A percentile compares a stretch with the other conserved stretches of the same genome.
Evolutionary conservation across 2,888 invertebrate genomes (phyloP).

Genomic region (Lamproptera curius): DNA sequence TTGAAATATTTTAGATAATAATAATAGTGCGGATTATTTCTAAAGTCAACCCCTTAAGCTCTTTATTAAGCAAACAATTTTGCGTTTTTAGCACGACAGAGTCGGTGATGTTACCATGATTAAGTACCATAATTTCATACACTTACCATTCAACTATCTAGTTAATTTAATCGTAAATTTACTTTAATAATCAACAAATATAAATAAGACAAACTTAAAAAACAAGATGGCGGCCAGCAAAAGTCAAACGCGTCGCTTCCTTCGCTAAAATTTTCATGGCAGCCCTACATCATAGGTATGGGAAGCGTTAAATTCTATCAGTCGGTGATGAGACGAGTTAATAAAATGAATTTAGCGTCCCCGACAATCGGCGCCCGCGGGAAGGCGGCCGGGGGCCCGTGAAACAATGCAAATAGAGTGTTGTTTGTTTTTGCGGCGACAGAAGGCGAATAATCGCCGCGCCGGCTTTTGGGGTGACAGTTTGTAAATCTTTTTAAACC

Average conservation of each 20-base stretch:
- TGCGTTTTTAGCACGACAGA: neutral
- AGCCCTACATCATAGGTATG: conserved; percentile 41
- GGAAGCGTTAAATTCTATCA: conserved; percentile 72
- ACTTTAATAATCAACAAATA: no score
- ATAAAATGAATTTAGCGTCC: conserved; percentile 71
- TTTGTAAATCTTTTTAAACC: conserved; percentile 40
- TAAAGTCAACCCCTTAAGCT: no score
- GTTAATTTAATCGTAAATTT: no score
- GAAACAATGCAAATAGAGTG: conserved; percentile 68
- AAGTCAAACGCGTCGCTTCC: neutral
- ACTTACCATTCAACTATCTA: no score
- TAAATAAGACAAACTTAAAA: neutral
- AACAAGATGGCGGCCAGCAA: neutral
- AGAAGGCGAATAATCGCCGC: conserved; percentile 61
- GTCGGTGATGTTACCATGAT: neutral
- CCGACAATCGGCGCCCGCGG: conserved; percentile 53
- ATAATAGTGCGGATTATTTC: no score
- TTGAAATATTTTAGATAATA: no score
- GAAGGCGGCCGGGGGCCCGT: conserved; percentile 50
- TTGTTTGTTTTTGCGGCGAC: conserved; percentile 61
- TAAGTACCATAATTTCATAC: no score
- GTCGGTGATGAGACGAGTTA: conserved; percentile 74
- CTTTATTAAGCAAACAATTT: no score
- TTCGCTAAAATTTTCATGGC: conserved; percentile 23
- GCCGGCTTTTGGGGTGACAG: conserved; percentile 39